Percentiles rank a stretch among this genome's conserved stretches.
These are phyloP conservation scores for Acipenser oxyrinchus DNA, from an alignment of 2,797 vertebrate genomes.

Conservation along the genomic window DNA sequence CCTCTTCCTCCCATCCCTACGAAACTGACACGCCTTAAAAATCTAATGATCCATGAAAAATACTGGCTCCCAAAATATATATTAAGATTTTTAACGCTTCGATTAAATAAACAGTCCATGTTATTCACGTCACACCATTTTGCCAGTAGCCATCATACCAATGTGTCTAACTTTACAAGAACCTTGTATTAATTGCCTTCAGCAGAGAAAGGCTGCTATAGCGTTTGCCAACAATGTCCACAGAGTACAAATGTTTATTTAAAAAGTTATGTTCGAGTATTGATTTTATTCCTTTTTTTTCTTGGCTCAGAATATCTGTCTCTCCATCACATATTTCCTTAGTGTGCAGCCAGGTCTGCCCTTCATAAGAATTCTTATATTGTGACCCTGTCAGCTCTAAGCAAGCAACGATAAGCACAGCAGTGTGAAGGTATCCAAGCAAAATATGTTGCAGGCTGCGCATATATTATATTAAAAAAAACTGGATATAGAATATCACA, in stretches of 20 bases:
- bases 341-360: constrained; percentile 32
- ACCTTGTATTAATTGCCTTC: constrained; percentile 43
- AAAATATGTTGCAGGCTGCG: constrained; percentile 41
- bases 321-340: constrained; percentile 17
- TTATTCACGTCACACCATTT: constrained; percentile 27
- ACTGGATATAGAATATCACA: constrained; percentile 35
- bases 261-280: constrained; percentile 49
- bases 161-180: constrained; percentile 31
- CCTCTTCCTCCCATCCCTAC: constrained; percentile 7
- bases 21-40: constrained; percentile 23
- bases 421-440: constrained; percentile 43
- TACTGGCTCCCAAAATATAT: constrained; percentile 20
- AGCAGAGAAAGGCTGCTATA: constrained; percentile 30
- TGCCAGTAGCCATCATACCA: constrained; percentile 32
- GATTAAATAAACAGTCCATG: constrained; percentile 50
- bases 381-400: constrained; percentile 33
- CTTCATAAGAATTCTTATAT: constrained; percentile 27
- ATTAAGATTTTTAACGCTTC: constrained; percentile 23
- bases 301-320: constrained; percentile 30
- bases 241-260: constrained; percentile 48
- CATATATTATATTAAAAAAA: constrained; percentile 37
- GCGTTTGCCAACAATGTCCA: constrained; percentile 31
- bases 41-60: constrained; percentile 39
- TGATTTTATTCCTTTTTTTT: constrained; percentile 47
- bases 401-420: constrained; percentile 47